Percentiles rank a stretch among this genome's conserved stretches.
Evolutionary conservation across 2,888 invertebrate species (phyloP).

Genomic region (Drosophila greeni): DNA sequence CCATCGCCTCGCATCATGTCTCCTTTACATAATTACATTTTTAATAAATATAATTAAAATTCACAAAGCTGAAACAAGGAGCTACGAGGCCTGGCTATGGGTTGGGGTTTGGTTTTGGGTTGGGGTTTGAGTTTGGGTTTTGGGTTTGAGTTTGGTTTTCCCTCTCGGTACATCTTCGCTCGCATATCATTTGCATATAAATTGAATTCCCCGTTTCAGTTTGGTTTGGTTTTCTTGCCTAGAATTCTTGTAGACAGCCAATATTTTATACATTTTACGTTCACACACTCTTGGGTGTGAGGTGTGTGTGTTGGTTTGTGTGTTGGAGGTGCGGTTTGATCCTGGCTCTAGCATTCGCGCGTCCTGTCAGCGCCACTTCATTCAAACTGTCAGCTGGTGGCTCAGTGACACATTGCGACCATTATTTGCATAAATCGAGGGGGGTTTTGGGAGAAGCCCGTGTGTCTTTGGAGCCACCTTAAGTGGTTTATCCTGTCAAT

Average conservation of each 20-base stretch:
- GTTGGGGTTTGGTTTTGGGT: not conserved
- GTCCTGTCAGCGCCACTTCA: conserved; percentile 60
- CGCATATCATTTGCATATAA: conserved; percentile 74
- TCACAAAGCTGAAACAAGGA: conserved; percentile 33
- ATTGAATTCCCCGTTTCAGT: conserved; percentile 62
- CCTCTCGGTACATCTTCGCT: conserved; percentile 51
- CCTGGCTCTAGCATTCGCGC: conserved; percentile 37
- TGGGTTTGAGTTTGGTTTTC: not conserved
- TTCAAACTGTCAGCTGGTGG: conserved; percentile 62
- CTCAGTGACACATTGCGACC: conserved; percentile 68
- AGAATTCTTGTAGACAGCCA: conserved; percentile 52
- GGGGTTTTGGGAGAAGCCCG: conserved; percentile 9
- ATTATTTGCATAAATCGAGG: conserved; percentile 71
- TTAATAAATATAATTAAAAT: conserved; percentile 70
- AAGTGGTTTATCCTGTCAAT: conserved; percentile 67
- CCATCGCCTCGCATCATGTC: not conserved
- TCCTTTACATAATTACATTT: conserved; percentile 58
- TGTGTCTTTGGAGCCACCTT: conserved; percentile 33
- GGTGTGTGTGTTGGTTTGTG: conserved; percentile 1
- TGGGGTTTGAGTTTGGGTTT: conserved; percentile 2
- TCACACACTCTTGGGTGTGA: conserved; percentile 23
- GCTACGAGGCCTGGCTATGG: not conserved
- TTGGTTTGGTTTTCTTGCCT: conserved; percentile 24
- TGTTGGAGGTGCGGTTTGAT: conserved; percentile 5
- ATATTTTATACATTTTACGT: conserved; percentile 71